Evolutionary conservation across 2,797 vertebrate genomes (phyloP).

Genomic region (Acanthis flammea): DNA sequence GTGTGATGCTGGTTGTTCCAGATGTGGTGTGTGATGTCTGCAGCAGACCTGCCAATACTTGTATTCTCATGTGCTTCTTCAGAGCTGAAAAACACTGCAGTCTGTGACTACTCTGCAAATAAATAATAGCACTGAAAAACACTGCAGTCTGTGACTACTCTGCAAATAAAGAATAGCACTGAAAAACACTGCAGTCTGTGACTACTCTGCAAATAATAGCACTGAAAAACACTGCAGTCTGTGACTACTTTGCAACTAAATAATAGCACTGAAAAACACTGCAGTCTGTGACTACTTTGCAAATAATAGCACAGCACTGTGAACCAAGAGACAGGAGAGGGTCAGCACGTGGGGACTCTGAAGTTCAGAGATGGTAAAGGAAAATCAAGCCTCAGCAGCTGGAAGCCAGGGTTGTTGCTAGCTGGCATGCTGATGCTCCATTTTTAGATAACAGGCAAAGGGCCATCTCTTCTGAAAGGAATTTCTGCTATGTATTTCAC

Average conservation of each 20-base stretch:
- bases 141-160: background rate
- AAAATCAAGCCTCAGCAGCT: background rate
- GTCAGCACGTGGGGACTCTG: background rate
- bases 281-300: background rate
- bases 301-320: background rate
- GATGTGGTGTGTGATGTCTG: fast-evolving
- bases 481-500: background rate
- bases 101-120: background rate
- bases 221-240: background rate
- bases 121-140: background rate
- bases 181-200: background rate
- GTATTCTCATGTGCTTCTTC: background rate
- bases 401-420: background rate
- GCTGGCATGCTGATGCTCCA: background rate
- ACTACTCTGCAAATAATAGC: background rate
- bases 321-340: too few relatives aligned
- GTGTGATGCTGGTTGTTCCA: background rate
- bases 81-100: background rate
- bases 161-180: background rate
- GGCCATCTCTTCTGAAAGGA: background rate
- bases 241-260: background rate
- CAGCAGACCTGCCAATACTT: background rate
- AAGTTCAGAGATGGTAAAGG: background rate
- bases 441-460: background rate
- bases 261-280: background rate